Base-by-base conservation (phyloP, 2,888 invertebrate species). In the Agrilus biguttatus region DNA sequence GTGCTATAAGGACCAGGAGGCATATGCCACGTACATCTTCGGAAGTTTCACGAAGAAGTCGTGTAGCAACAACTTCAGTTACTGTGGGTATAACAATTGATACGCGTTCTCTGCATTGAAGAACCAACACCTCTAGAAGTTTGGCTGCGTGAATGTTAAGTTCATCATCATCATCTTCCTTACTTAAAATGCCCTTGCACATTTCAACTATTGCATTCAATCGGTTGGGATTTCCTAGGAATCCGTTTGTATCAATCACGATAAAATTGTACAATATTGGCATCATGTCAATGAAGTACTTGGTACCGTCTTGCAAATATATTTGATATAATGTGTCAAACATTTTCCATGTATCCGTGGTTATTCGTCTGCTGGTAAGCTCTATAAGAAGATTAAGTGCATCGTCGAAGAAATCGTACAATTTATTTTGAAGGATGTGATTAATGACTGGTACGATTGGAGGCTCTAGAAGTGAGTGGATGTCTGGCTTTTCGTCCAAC, bases 221-320 rank as follows among this genome's bases (percentile, higher is more conserved):
- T 51, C 91, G 80, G 61, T 89, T 83, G 56, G 89, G 87, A 60
- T 92, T 85, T 1, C 90, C 83, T 33, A 97, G 71, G 67, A 99
- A 97, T 12, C 89, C 88, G 45, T 83, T 79, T 1, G 93, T 92
- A 62, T 97, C 97, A 3, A 96, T 86, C 0, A 92, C 93, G 41
- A 99, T 82, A 66, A 95, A 99, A 68, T 97, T 96, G 67, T 98
- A 95, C 28, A 99, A 73, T 5, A 91, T 87, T 1, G 97, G 95
- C 95, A 97, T 96, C 85, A 98, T 92, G 58, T 98, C 98, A 46
- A 83, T 81, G 65, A 97, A 98, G 70, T 92, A 96, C 61, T 96
- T 96, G 44, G 84, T 79, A 36, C 92, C 93, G 62, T 95, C 92
- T 59, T 90, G 89, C 69, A 91, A 85, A 61, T 96, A 93, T 51